Evolutionary conservation across 2,888 invertebrate genomes (phyloP).

Genomic region (Pycnomerus fuliginosus): DNA sequence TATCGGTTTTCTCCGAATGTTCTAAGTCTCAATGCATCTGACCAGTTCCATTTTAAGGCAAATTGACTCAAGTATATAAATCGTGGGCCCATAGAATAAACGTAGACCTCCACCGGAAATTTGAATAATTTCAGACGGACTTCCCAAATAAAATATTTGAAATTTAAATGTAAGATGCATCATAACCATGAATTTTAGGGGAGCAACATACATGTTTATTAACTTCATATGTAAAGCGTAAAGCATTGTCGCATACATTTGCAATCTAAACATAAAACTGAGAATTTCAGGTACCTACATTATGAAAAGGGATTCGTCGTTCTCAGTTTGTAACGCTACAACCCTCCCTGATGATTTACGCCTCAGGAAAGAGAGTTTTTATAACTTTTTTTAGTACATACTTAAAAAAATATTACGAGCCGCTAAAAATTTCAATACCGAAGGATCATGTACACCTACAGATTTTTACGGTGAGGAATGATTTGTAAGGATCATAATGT

Average conservation of each 20-base stretch:
- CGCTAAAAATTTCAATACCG: slow-evolving; percentile 14
- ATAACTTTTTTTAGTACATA: slow-evolving; percentile 12
- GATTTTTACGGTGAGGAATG: no score
- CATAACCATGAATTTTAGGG: slow-evolving; percentile 14
- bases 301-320: slow-evolving; percentile 13
- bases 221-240: slow-evolving; percentile 19
- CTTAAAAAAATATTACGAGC: slow-evolving; percentile 13
- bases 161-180: slow-evolving; percentile 16
- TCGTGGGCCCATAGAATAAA: no score
- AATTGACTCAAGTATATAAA: no score
- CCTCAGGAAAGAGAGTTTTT: slow-evolving; percentile 17
- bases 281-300: no score
- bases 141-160: slow-evolving; percentile 7
- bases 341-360: slow-evolving; percentile 13
- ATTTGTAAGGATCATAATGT: no score
- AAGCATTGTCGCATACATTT: slow-evolving; percentile 19
- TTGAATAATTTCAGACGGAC: not conserved
- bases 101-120: no score
- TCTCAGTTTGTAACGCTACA: slow-evolving; percentile 15
- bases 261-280: slow-evolving; percentile 17
- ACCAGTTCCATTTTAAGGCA: no score
- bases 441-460: slow-evolving; percentile 1
- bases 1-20: no score
- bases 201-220: slow-evolving; percentile 4
- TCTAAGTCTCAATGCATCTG: no score